Evolutionary conservation across 2,113 vertebrate genomes (phyloP), one percentile per base, ranked within the genome.

Genomic region (Pseudonaja textilis): DNA sequence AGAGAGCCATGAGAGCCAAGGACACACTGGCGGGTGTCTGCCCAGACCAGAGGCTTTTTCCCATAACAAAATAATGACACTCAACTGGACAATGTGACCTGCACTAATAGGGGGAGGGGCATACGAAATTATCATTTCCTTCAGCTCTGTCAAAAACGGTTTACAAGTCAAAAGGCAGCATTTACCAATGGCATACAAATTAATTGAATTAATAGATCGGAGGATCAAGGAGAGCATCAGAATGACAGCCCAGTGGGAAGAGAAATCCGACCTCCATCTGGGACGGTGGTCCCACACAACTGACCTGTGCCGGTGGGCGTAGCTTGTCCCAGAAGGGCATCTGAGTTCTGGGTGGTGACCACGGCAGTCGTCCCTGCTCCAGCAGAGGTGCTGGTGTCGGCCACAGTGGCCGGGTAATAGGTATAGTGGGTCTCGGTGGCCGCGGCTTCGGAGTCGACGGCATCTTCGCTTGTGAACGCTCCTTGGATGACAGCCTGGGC

Each of bases 401-500:
- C 96, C 95, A 97, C 96, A 0, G 97, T 85, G 57, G 97, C 96
- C 34, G 98, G 98, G 90, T 98, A 98, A 39, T 98, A 98, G 6
- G 97, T 97, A 42, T 98, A 98, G 93, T 98, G 98, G 0, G 98
- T 98, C 95, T 98, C 98, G 0, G 97, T 96, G 57, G 96, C 96
- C 0, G 95, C 22, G 0, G 97, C 95, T 59, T 98, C 98, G 0
- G 96, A 93, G 88, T 98, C 98, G 9, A 97, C 97, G 0, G 96
- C 95, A 85, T 98, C 98, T 5, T 98, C 98, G 22, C 97, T 98
- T 91, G 97, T 98, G 94, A 98, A 98, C 0, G 98, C 97, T 0
- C 98, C 98, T 93, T 98, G 98, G 95, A 98, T 98, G 90, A 98
- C 98, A 0, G 98, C 97, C 98, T 98, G 91, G 52, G 88, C 1